Base-by-base conservation (phyloP, 2,113 vertebrate species). In the Lophura nycthemera region DNA sequence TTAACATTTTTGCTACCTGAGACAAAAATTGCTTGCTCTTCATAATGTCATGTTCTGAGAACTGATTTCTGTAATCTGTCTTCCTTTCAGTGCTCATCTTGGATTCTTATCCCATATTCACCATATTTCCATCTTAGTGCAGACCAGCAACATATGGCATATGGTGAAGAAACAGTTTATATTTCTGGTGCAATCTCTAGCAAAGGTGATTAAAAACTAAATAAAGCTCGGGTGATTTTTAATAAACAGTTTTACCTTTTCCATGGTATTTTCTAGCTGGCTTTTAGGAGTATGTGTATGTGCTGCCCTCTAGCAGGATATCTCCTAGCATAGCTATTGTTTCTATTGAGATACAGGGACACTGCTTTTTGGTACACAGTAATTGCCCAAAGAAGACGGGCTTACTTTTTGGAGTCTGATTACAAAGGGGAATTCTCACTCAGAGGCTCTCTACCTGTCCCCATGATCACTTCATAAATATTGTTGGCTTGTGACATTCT, bases 251-350 rank as follows among this genome's bases (percentile, higher is more conserved):
- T 89, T 89, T 91, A 52, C 27, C 25, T 80, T 83, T 91, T 67
- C 72, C 30, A 1, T 67, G 32, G 32, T 8, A 30, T 80, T 83
- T 92, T 85, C 59, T 65, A 66, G 14, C 16, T 0, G 2, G 45
- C 16, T 79, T 86, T 83, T 74, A 77, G 50, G 75, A 60, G 11
- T 56, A 30, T 34, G 59, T 75, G 47, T 66, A 15, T 40, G 72
- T 93, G 69, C 91, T 95, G 93, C 94, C 96, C 91, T 93, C 85
- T 96, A 94, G 84, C 89, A 96, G 92, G 29, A 59, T 36, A 47
- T 89, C 32, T 42, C 56, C 1, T 56, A 12, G 2, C 69, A 83
- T 18, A 61, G 47, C 47, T 83, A 2, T 71, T 56, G 29, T 57
- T 77, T 66, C 69, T 70, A 3, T 5, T 22, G 25, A 4, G 72